Conservation (phyloP, 2,113 vertebrate genomes). For the Aegypius monachus region DNA sequence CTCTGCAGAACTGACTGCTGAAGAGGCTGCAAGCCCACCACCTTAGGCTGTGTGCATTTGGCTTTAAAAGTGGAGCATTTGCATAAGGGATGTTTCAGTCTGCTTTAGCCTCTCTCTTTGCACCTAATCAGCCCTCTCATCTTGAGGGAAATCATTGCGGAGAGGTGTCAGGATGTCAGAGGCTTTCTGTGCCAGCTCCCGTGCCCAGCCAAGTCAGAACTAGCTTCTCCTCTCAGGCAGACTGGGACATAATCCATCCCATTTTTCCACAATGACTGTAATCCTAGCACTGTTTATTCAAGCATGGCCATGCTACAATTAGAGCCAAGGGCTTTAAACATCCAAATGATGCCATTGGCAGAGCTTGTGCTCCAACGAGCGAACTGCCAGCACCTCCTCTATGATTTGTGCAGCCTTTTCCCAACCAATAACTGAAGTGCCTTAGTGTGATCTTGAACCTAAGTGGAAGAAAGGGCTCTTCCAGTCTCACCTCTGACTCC, state of each 20-base stretch:
- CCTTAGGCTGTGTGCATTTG: neutral
- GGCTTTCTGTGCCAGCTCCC: neutral
- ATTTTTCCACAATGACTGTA: constrained; percentile 15
- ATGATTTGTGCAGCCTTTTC: neutral
- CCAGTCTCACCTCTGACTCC: neutral
- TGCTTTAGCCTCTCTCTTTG: neutral
- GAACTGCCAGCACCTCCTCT: constrained; percentile 8
- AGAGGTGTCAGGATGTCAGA: neutral
- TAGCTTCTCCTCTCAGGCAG: neutral
- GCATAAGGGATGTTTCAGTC: neutral
- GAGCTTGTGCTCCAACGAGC: neutral
- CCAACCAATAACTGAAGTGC: neutral
- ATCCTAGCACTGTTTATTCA: constrained; percentile 29
- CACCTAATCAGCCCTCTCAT: neutral
- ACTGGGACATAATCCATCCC: constrained; percentile 11
- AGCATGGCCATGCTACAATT: constrained; percentile 9
- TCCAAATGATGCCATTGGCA: constrained; percentile 26
- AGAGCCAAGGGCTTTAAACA: constrained; percentile 33
- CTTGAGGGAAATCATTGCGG: neutral
- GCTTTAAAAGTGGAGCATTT: neutral
- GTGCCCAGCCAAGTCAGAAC: neutral
- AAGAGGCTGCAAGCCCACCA: neutral
- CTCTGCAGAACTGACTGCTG: neutral
- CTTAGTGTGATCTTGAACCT: neutral
- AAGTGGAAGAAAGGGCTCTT: neutral